Evolutionary conservation across 2,113 vertebrate genomes (phyloP), one percentile per base, ranked within the genome.

Genomic region (Gyps fulvus): DNA sequence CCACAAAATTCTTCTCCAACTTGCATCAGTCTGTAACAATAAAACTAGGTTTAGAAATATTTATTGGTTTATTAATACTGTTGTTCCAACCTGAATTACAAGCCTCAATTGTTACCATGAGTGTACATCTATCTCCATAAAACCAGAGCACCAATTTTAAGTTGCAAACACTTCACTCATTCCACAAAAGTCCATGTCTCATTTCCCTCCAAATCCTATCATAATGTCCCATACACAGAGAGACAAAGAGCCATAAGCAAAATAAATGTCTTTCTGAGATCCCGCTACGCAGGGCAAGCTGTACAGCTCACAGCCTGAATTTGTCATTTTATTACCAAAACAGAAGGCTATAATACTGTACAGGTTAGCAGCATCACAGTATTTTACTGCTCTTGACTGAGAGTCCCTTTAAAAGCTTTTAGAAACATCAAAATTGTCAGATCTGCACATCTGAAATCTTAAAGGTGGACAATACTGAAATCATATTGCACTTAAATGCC

Each of bases 1-100:
- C 99, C 98, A 90, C 99, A 99, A 98, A 99, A 99, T 97, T 99
- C 99, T 97, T 99, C 99, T 50, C 99, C 99, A 95, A 99, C 99
- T 95, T 99, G 99, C 99, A 99, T 99, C 87, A 99, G 94, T 97
- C 99, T 99, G 83, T 29, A 86, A 74, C 8, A 67, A 96, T 13
- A 96, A 93, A 87, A 83, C 14, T 73, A n/a, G 79, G 13, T 89
- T 87, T 17, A 87, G 43, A 93, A 72, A 57, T 42, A 74, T 34
- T 63, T 87, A 70, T 9, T 89, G 19, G 40, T 76, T 74, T 72
- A 62, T 59, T 61, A 89, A 71, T 22, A 63, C 18, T 50, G 36
- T 6, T 57, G 17, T 86, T 90, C 19, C 71, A 90, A 32, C 3
- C n/a, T 47, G 47, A 86, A 62, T 72, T 54, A 50, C 36, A 45